Conservation (phyloP, 2,797 vertebrate species). For the Staurois parvus region DNA sequence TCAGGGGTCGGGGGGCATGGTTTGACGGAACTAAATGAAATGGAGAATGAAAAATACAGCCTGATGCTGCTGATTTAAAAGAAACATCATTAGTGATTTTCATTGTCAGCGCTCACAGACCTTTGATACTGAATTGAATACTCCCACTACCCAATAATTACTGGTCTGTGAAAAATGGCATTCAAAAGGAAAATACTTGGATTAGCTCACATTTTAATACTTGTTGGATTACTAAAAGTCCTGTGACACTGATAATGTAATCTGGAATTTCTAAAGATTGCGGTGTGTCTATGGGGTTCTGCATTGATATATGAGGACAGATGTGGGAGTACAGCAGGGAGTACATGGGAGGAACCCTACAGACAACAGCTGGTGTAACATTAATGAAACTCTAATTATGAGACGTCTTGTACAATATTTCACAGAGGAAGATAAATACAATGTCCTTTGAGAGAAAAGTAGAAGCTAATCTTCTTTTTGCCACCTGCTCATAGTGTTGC, state of each 20-base stretch:
- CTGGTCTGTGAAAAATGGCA: background rate
- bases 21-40: background rate
- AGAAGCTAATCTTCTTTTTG: background rate
- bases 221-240: background rate
- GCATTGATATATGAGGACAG: constrained; percentile 4
- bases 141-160: background rate
- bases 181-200: background rate
- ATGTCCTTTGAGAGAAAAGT: constrained; percentile 19
- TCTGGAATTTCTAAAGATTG: too few relatives aligned
- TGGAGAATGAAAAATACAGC: background rate
- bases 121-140: background rate
- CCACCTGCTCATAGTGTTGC: background rate
- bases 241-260: background rate
- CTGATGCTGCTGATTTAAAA: background rate
- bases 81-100: background rate
- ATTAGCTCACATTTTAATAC: background rate
- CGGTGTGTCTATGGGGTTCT: background rate
- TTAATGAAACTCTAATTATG: constrained; percentile 31
- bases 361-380: constrained; percentile 42
- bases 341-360: constrained; percentile 7
- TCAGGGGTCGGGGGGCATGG: background rate
- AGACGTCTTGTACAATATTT: background rate
- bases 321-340: constrained; percentile 8
- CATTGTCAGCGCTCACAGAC: background rate
- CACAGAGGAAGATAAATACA: constrained; percentile 7